Conservation (phyloP, 30 jellyfish, hydroid and myxozoan genomes). For the Aurelia aurita complex sp. Pacific region DNA sequence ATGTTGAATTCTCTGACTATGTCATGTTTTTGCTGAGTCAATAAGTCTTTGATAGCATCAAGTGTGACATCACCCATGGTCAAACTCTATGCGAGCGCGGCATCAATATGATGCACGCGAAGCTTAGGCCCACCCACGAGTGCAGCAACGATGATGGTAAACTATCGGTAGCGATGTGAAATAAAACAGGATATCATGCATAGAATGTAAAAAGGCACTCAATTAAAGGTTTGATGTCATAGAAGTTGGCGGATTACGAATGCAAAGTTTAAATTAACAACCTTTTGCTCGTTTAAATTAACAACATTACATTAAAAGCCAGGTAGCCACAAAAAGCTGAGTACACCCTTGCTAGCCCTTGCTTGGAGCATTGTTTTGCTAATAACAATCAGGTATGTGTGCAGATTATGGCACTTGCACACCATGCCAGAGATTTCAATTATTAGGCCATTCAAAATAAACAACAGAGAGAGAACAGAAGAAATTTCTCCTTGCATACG, state of each 20-base stretch:
- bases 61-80: neutral
- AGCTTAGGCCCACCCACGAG: neutral
- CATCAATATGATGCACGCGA: neutral
- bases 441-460: too few species aligned
- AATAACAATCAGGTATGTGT: too few species aligned
- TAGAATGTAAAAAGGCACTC: constrained; percentile 5
- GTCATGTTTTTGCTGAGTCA: neutral
- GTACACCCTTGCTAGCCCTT: too few species aligned
- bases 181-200: neutral
- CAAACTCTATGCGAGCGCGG: neutral
- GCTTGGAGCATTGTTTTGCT: too few species aligned
- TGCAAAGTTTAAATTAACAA: neutral
- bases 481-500: too few species aligned
- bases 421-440: too few species aligned
- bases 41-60: neutral
- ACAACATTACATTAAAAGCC: too few species aligned
- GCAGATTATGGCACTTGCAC: too few species aligned
- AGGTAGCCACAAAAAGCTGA: too few species aligned
- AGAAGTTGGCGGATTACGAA: neutral
- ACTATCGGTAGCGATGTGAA: neutral
- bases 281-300: constrained; percentile 5
- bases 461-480: too few species aligned
- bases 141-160: neutral
- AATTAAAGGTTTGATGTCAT: neutral
- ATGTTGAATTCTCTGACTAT: neutral